Evolutionary conservation across 2,797 vertebrate genomes (phyloP).

Genomic region (Fratercula arctica): DNA sequence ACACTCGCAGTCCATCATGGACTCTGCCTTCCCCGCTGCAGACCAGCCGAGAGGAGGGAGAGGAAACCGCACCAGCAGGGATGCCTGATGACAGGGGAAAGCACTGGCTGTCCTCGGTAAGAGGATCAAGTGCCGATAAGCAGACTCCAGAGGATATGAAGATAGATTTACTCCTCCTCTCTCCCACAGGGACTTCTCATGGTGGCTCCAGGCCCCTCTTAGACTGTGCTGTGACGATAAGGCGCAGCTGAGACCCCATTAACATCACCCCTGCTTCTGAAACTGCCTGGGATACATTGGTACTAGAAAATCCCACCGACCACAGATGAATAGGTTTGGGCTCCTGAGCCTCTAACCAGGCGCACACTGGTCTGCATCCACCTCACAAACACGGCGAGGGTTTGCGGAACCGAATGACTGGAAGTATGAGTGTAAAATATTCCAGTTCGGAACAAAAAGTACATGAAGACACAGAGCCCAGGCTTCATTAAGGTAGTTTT

Average conservation of each 20-base stretch:
- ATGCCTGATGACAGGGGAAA: neutral
- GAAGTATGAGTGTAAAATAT: neutral
- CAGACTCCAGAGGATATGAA: constrained; percentile 1
- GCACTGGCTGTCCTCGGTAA: neutral
- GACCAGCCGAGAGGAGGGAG: neutral
- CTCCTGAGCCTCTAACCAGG: neutral
- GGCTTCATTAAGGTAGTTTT: constrained; percentile 71
- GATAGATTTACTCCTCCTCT: neutral
- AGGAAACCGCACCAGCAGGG: neutral
- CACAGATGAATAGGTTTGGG: neutral
- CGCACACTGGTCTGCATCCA: neutral
- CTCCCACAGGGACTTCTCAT: constrained; percentile 19
- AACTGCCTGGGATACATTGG: neutral
- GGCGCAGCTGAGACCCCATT: constrained; percentile 6
- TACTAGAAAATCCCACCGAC: neutral
- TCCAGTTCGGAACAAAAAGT: neutral
- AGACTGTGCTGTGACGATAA: neutral
- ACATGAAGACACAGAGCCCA: neutral
- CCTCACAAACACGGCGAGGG: neutral
- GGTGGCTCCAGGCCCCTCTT: neutral
- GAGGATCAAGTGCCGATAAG: constrained; percentile 24
- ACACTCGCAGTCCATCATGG: neutral
- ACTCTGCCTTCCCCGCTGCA: neutral
- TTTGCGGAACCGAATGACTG: neutral
- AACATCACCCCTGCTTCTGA: neutral